These are phyloP conservation scores for Cladorhizidae sp. DNA, from an alignment of 37 sponge, comb jelly and placozoan genomes.

Conservation along the genomic window DNA sequence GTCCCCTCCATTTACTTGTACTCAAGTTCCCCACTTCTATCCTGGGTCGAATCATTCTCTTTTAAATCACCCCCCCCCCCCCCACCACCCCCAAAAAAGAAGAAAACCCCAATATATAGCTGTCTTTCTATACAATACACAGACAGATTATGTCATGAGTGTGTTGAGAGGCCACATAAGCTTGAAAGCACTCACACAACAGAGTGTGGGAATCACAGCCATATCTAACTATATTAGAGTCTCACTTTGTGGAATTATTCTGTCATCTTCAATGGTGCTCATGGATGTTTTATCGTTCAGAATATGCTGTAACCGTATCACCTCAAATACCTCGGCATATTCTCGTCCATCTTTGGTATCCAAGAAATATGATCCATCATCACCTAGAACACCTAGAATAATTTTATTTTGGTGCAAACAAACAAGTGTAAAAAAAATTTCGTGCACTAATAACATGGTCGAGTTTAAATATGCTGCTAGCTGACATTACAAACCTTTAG, in stretches of 20 bases:
- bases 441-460: background rate
- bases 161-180: too few species aligned
- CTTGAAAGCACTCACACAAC: too few species aligned
- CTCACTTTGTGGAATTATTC: slow-evolving; percentile 67
- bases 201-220: too few species aligned
- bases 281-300: slow-evolving; percentile 61
- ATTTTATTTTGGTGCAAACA: background rate
- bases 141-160: too few species aligned
- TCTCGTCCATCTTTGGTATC: slow-evolving; percentile 39
- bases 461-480: background rate
- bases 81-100: too few species aligned
- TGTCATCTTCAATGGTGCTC: slow-evolving; percentile 48
- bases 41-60: too few species aligned
- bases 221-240: background rate
- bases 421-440: background rate
- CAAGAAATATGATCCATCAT: slow-evolving; percentile 24
- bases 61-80: too few species aligned
- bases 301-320: slow-evolving; percentile 52
- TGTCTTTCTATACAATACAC: too few species aligned
- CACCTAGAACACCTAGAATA: slow-evolving; percentile 8
- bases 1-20: too few species aligned
- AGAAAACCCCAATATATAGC: too few species aligned
- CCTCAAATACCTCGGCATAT: slow-evolving; percentile 36
- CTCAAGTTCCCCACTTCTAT: too few species aligned
- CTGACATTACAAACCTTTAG: slow-evolving; percentile 11